Evolutionary conservation across 2,113 vertebrate genomes (phyloP).

Genomic region (Butastur rufipennis): DNA sequence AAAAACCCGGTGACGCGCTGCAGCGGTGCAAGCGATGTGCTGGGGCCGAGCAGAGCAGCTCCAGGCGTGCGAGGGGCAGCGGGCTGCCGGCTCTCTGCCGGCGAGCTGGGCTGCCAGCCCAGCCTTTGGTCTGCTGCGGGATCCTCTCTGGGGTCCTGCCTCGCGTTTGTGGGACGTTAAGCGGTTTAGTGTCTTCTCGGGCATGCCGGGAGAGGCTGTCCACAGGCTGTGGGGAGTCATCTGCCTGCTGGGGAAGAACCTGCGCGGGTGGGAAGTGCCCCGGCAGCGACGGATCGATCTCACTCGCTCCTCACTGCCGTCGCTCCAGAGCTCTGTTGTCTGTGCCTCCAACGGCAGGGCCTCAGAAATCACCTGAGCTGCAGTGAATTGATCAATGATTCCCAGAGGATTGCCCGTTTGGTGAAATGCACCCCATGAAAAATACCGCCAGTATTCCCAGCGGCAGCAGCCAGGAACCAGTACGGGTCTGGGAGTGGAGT

Average conservation of each 20-base stretch:
- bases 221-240: rapidly evolving
- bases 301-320: rapidly evolving
- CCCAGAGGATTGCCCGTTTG: not conserved
- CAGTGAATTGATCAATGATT: not conserved
- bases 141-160: not conserved
- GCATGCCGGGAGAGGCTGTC: not conserved
- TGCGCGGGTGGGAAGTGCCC: rapidly evolving
- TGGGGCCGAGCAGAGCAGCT: not conserved
- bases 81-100: not conserved
- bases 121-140: not conserved
- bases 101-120: not conserved
- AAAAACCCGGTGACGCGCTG: not conserved
- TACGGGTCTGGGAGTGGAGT: not conserved
- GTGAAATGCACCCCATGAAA: not conserved
- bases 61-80: rapidly evolving
- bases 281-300: not conserved
- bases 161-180: not conserved
- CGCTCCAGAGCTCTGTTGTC: not conserved
- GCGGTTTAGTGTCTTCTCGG: not conserved
- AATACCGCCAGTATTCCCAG: not conserved
- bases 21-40: not conserved
- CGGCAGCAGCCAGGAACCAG: rapidly evolving
- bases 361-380: not conserved
- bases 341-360: not conserved
- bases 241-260: not conserved